Evolutionary conservation across 2,797 vertebrate species (phyloP).

Genomic region (Macropodus opercularis): DNA sequence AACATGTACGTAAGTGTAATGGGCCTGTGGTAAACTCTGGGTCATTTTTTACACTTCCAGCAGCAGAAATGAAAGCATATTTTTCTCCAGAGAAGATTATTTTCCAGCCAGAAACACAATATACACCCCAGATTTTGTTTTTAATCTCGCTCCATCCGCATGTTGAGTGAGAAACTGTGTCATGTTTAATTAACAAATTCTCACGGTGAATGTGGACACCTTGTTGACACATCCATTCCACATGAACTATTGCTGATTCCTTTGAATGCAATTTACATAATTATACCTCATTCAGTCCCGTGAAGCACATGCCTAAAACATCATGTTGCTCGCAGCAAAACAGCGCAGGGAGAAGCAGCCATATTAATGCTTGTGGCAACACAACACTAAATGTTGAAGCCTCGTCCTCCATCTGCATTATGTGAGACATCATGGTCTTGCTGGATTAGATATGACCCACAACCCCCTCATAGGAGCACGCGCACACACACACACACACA

Average conservation of each 20-base stretch:
- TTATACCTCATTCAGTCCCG: constrained; percentile 74
- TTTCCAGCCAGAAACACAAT: constrained; percentile 59
- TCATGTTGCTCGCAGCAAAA: constrained; percentile 69
- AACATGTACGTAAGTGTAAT: constrained; percentile 70
- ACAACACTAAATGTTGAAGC: constrained; percentile 72
- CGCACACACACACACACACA: constrained; percentile 3
- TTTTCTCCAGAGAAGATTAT: constrained; percentile 64
- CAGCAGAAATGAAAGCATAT: constrained; percentile 63
- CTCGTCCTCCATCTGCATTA: constrained; percentile 81
- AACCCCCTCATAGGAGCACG: constrained; percentile 19
- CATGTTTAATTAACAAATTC: constrained; percentile 81
- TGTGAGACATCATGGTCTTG: constrained; percentile 59
- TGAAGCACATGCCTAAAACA: constrained; percentile 58
- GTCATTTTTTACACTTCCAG: constrained; percentile 53
- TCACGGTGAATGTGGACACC: constrained; percentile 75
- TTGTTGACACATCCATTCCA: constrained; percentile 82
- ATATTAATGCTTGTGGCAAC: constrained; percentile 76
- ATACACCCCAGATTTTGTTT: constrained; percentile 47
- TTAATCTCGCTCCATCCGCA: constrained; percentile 56
- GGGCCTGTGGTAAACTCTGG: constrained; percentile 60
- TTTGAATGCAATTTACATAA: constrained; percentile 82
- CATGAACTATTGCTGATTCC: constrained; percentile 79
- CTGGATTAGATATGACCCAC: constrained; percentile 51
- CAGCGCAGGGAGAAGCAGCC: constrained; percentile 65
- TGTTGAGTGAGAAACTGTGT: constrained; percentile 72